Conservation (phyloP, 2,888 invertebrate genomes). For the Orthosia gracilis region DNA sequence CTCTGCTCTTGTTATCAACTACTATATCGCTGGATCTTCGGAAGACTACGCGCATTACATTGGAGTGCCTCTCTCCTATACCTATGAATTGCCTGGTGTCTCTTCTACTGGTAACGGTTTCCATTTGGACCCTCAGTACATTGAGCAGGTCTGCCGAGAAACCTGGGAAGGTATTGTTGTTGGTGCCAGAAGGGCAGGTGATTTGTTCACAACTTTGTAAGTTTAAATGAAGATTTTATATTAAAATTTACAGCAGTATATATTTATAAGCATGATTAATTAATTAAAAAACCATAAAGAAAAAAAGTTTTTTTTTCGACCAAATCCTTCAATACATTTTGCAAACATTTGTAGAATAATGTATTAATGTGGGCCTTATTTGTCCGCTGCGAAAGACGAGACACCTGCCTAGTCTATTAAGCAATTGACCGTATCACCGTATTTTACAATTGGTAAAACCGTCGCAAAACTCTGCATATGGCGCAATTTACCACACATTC, state of each 20-base stretch:
- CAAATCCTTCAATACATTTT: background rate
- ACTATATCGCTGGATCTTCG: constrained; percentile 92
- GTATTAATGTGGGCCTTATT: background rate
- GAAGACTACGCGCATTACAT: constrained; percentile 92
- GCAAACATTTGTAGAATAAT: background rate
- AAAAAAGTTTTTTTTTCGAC: background rate
- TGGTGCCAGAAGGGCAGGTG: constrained; percentile 83
- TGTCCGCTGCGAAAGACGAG: too few species aligned
- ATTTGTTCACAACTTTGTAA: constrained; percentile 62
- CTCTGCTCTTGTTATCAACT: constrained; percentile 87
- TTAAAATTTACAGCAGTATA: background rate
- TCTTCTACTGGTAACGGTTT: constrained; percentile 86
- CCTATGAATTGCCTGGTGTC: constrained; percentile 93
- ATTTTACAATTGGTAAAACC: background rate
- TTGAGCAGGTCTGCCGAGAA: constrained; percentile 90
- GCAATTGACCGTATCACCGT: background rate
- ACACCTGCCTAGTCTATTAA: background rate
- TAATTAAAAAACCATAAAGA: constrained; percentile 5
- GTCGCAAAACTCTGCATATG: background rate
- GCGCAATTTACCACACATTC: background rate
- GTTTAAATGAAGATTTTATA: background rate
- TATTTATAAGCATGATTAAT: background rate
- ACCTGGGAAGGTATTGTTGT: constrained; percentile 91
- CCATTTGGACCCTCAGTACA: constrained; percentile 89
- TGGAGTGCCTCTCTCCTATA: constrained; percentile 91